Base-by-base conservation (phyloP, 2,113 vertebrate species). In the Dipodomys spectabilis region DNA sequence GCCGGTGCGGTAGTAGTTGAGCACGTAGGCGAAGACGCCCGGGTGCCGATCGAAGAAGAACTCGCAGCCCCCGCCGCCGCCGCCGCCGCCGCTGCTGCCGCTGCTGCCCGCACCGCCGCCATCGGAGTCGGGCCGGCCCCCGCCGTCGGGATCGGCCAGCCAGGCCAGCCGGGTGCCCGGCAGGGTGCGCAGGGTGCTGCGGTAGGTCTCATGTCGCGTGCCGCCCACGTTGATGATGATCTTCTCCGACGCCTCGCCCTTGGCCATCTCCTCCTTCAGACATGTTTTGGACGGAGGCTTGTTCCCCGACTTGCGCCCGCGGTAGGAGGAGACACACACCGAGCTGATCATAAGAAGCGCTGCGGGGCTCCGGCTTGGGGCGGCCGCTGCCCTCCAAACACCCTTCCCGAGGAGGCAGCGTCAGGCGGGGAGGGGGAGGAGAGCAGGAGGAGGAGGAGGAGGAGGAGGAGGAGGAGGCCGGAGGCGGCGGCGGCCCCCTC, bases 201-300 rank as follows among this genome's bases (percentile, higher is more conserved):
- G 99, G 98, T 99, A 99, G 92, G 99, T 99, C 96, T 99, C 99
- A 97, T 99, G 99, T 95, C 99, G 98, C 87, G 99, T 99, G 84
- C 99, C 99, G 1, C 99, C 99, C 19, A 99, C 99, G 25, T 99
- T 99, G 97, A 99, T 99, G 97, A 98, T 98, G 82, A 99, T 99
- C 97, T 99, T 99, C 96, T 99, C 99, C 92, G 99, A 99, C 98
- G 99, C 99, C 97, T 99, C 99, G 95, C 99, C 99, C 96, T 99
- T 99, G 98, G 97, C 97, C 99, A 99, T 99, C 96, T 99, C 99
- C 98, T 99, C 99, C 98, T 99, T 99, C 98, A 99, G 98, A 98
- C 99, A 99, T 99, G 99, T 98, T 99, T 99, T 99, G 88, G 99
- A 99, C 94, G 99, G 98, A 97, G 99, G 99, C 98, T 99, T 99